Evolutionary conservation across 2,113 vertebrate species (phyloP).

Genomic region (Hippocampus barbouri): DNA sequence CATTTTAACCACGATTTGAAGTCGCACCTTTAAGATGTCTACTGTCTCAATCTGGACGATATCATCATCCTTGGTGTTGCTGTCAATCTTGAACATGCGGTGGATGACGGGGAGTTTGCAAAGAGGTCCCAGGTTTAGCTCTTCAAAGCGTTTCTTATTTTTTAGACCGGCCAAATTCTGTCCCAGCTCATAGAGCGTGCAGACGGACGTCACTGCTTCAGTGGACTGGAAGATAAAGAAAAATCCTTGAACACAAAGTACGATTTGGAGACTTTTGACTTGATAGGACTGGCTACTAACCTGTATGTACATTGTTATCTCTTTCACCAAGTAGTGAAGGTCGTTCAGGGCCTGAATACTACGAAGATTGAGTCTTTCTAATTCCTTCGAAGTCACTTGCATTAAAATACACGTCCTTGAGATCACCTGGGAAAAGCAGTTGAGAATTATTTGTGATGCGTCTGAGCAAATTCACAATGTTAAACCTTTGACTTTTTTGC

Average conservation of each 20-base stretch:
- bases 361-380: conserved; percentile 29
- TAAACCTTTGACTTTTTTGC: too few species aligned
- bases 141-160: conserved; percentile 73
- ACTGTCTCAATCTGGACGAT: conserved; percentile 71
- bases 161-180: conserved; percentile 70
- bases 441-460: not conserved
- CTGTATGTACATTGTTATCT: conserved; percentile 72
- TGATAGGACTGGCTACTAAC: conserved; percentile 27
- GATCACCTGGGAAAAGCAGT: conserved; percentile 56
- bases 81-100: conserved; percentile 70
- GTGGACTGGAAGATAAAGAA: conserved; percentile 48
- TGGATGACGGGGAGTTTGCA: conserved; percentile 74
- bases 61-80: conserved; percentile 73
- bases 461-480: not conserved
- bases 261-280: not conserved
- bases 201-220: conserved; percentile 58
- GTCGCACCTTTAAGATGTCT: conserved; percentile 72
- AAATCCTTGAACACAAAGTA: not conserved
- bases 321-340: conserved; percentile 64
- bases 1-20: too few species aligned
- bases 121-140: conserved; percentile 75
- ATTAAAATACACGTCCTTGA: conserved; percentile 54
- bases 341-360: conserved; percentile 58
- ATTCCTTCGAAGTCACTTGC: conserved; percentile 49
- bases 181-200: conserved; percentile 74